Conservation (phyloP, 2,888 invertebrate genomes). For the Lochmaea capreae region DNA sequence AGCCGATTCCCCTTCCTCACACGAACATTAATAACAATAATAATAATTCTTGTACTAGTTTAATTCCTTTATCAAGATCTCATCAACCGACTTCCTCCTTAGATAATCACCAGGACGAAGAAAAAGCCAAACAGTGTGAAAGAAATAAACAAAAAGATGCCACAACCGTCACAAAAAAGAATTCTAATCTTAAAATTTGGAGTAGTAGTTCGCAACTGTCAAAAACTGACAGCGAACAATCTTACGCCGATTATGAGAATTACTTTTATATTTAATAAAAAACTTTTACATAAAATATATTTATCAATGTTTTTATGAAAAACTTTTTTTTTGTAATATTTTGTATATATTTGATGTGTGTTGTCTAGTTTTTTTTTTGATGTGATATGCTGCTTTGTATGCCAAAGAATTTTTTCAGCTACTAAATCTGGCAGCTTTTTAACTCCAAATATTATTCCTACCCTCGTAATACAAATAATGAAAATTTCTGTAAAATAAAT, state of each 20-base stretch:
- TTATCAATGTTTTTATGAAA: too few relatives aligned
- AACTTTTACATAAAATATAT: too few relatives aligned
- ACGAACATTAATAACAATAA: conserved; percentile 23
- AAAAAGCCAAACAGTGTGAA: conserved; percentile 30
- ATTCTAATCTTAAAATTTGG: conserved; percentile 57
- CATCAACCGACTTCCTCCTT: conserved; percentile 55
- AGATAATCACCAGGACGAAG: conserved; percentile 29
- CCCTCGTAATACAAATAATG: background rate
- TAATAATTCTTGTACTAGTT: conserved; percentile 45
- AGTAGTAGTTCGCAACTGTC: conserved; percentile 53
- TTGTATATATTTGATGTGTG: conserved; percentile 44
- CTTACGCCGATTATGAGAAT: conserved; percentile 75
- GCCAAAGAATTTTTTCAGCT: conserved; percentile 39
- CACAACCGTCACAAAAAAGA: conserved; percentile 50
- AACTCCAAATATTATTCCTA: background rate
- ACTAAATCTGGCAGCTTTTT: conserved; percentile 15
- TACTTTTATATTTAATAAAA: conserved; percentile 75
- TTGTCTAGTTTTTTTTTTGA: conserved; percentile 40
- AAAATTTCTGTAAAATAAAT: too few relatives aligned
- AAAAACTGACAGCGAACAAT: conserved; percentile 55
- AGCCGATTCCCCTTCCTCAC: conserved; percentile 55
- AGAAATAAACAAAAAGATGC: conserved; percentile 47
- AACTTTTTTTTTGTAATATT: conserved; percentile 30
- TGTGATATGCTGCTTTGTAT: conserved; percentile 44
- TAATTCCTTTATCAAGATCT: conserved; percentile 63